Percentiles rank a stretch among this genome's conserved stretches.
These are phyloP conservation scores for Indri indri DNA, from an alignment of 2,113 vertebrate species.

Conservation along the genomic window DNA sequence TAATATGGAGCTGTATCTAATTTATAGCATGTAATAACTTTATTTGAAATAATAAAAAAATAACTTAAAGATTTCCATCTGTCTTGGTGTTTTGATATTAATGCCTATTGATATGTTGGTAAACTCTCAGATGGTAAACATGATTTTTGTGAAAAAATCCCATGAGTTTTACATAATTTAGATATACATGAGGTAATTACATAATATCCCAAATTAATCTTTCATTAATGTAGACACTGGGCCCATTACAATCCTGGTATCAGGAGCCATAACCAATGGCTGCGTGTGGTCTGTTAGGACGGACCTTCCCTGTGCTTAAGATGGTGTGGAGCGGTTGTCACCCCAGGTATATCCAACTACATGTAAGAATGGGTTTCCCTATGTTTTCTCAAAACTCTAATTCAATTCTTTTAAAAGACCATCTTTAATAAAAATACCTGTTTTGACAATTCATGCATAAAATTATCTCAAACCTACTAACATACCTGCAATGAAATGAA, in stretches of 20 bases:
- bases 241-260: background rate
- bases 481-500: background rate
- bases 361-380: background rate
- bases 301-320: background rate
- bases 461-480: background rate
- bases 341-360: background rate
- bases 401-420: background rate
- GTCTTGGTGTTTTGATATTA: background rate
- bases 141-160: background rate
- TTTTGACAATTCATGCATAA: background rate
- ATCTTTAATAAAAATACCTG: background rate
- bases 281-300: background rate
- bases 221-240: background rate
- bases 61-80: background rate
- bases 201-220: background rate
- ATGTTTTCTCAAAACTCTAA: background rate
- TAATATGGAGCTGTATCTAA: background rate
- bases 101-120: background rate
- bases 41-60: background rate
- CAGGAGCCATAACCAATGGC: background rate
- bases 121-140: background rate
- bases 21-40: slow-evolving; percentile 22
- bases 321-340: background rate
- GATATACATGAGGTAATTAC: background rate
- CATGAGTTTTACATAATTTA: background rate